phyloP scores from a whole-genome alignment of 2,113 vertebrate genomes.

The Tichodroma muraria region DNA sequence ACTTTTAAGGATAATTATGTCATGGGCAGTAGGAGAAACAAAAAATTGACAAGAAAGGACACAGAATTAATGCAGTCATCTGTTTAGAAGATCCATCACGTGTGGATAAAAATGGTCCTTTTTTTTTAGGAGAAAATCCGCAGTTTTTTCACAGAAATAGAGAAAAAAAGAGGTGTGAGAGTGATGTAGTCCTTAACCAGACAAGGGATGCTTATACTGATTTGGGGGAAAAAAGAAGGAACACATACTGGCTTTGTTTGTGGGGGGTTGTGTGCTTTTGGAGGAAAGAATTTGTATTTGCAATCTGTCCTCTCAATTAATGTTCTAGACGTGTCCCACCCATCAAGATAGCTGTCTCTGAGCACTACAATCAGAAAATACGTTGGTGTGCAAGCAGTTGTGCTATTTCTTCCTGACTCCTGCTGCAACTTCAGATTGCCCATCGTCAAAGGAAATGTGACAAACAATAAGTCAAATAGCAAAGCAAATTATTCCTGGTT shows the following conservation, averaged over 20 bases:
- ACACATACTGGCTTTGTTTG: neutral
- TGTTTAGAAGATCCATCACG: fast-evolving
- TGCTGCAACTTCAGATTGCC: neutral
- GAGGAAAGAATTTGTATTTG: neutral
- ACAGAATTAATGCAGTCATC: neutral
- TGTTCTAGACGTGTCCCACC: neutral
- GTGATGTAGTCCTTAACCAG: neutral
- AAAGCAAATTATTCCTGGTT: neutral
- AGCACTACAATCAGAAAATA: neutral
- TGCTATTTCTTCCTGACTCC: neutral
- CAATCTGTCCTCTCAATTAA: neutral
- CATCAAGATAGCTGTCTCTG: neutral
- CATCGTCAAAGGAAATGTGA: neutral
- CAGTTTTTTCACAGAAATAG: neutral
- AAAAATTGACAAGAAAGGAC: neutral
- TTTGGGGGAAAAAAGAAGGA: neutral
- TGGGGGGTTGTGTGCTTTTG: neutral
- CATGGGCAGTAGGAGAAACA: neutral
- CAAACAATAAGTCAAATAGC: neutral
- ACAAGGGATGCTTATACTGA: neutral
- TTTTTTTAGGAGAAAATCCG: neutral
- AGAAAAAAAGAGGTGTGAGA: neutral
- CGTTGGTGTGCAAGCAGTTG: neutral
- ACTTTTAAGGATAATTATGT: neutral
- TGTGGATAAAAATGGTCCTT: neutral